Base-by-base conservation (phyloP, 2,113 vertebrate species). In the Sturnira hondurensis region DNA sequence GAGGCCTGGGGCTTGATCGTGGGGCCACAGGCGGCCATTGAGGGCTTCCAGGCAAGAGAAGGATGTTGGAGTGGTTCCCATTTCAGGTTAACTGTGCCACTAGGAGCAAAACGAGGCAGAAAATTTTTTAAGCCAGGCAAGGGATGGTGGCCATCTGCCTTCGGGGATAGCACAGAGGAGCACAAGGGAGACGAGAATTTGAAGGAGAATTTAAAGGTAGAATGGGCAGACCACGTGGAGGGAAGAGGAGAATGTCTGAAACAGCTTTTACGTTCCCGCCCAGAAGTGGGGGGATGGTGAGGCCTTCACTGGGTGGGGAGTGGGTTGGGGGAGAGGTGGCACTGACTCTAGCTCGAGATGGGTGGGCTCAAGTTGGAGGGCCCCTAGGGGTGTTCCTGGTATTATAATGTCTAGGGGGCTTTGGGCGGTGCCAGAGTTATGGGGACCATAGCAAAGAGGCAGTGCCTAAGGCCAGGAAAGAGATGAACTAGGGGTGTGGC, bases 401-500 rank as follows among this genome's bases (percentile, higher is more conserved):
- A 4, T 52, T 22, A 4, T 52, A 33, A 61, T 76, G 43, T 58
- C 76, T 38, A 47, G 15, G 41, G 36, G 19, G 7, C 50, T 13
- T 50, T 26, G 67, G 45, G 77, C 12, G n/a, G 22, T 43, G 31
- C 71, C 77, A 20, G 90, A 76, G 63, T 28, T 19, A 19, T 12
- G 14, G 10, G 1, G 2, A 4, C 31, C 19, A 70, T 0, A 4
- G 22, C 78, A 41, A n/a, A 74, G 77, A 91, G 36, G 4, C 19
- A 1, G 6, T 71, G 14, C 38, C 76, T 24, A 11, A 61, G 43
- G 24, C 61, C 8, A 0, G 14, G 26, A 14, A 5, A 56, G 52
- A n/a, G 3, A 19, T n/a, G 26, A 4, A 4, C 63, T 31, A 4
- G 15, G 19, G 52, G 56, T 17, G 3, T 1, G 5, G 19, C 14